Base-by-base conservation (phyloP, 2,888 invertebrate species). In the Spisula subtruncata region DNA sequence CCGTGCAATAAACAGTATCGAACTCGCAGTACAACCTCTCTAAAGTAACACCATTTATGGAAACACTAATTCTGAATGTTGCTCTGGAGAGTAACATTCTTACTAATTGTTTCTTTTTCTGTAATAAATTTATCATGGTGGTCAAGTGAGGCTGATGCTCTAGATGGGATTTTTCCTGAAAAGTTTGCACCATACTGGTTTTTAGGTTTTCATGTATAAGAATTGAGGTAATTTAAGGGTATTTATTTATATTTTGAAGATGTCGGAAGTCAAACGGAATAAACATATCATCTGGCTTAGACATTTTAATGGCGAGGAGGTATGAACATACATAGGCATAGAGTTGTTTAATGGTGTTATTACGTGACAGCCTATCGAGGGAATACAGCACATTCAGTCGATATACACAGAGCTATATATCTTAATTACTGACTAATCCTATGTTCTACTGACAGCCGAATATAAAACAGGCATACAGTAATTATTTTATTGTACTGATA, bases 401-500 rank as follows among this genome's bases (percentile, higher is more conserved):
- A 35, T 75, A 32, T 10, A 35, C 16, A 32, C 32, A 35, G 14
- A 32, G 18, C 75, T 18, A 35, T 75, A 75, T 16, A 32, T 35
- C 35, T 75, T 35, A 32, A 35, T 35, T 75, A 35, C 0, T 0
- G 75, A 35, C 5, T 35, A 16, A 75, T 32, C 16, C 29, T 75
- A 35, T 16, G 0, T 1, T 35, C 32, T 32, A 1, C 75, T 25
- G 18, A 75, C 29, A 35, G 2, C 8, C n/a, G 6, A 60, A 25
- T 48, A 71, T 71, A 83, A 71, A 71, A 35, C 20, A 1, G 79
- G 79, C 41, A 54, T 18, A 14, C 41, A 54, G 41, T 80, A 80
- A 80, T 80, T 79, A 29, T 32, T 85, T 80, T 41, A 54, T 51
- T 56, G 41, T 32, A n/a, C 18, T n/a, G 86, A 89, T 82, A 60